Evolutionary conservation across 2,113 vertebrate genomes (phyloP).

Genomic region (Probosciger aterrimus): DNA sequence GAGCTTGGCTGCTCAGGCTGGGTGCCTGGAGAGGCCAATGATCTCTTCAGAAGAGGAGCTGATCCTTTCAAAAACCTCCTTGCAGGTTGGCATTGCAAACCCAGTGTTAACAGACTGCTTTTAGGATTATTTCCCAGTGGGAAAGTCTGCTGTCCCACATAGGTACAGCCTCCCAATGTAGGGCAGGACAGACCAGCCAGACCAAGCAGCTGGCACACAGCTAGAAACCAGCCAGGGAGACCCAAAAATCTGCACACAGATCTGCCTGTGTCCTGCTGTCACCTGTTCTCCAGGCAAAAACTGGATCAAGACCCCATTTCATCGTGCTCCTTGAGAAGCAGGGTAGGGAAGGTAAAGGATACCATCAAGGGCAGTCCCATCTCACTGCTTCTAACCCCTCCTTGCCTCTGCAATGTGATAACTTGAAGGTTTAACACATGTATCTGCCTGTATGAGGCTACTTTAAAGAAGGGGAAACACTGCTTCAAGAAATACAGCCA

Average conservation of each 20-base stretch:
- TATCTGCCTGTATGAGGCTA: rapidly evolving
- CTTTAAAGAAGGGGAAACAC: neutral
- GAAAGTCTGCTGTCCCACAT: conserved; percentile 23
- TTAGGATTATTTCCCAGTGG: neutral
- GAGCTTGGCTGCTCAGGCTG: neutral
- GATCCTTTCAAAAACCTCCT: neutral
- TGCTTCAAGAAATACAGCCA: neutral
- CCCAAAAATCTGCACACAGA: neutral
- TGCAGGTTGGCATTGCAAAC: neutral
- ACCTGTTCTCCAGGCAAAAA: neutral
- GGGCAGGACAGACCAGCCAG: conserved; percentile 18
- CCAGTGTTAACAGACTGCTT: neutral
- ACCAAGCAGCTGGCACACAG: neutral
- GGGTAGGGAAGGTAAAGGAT: neutral
- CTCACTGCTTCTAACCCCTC: neutral
- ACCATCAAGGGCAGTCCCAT: neutral
- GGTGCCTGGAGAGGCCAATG: neutral
- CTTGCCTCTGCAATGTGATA: neutral
- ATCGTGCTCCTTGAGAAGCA: neutral
- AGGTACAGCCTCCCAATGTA: neutral
- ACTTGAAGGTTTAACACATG: rapidly evolving
- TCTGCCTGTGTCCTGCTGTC: neutral
- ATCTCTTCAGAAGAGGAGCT: neutral
- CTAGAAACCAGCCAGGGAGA: neutral
- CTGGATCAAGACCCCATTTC: neutral